A percentile compares a stretch with the other conserved stretches of the same genome.
Conservation (phyloP, 2,888 invertebrate genomes). For the Blastobasis lacticolella region DNA sequence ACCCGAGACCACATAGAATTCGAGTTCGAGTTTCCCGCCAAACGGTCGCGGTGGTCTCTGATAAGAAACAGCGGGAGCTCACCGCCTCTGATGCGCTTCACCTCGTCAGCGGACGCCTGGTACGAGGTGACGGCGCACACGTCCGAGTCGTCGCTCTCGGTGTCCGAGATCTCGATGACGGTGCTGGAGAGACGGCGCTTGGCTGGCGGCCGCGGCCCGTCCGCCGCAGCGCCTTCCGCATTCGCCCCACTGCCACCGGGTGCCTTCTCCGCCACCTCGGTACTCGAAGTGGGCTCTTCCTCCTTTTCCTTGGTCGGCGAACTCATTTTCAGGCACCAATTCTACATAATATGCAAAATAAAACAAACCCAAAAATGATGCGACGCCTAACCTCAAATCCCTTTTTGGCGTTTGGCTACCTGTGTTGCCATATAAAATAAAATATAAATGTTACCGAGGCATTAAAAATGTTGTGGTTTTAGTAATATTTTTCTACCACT, state of each 20-base stretch:
- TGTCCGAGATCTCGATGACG: conserved; percentile 66
- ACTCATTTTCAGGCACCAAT: conserved; percentile 48
- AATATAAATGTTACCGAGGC: too few species aligned
- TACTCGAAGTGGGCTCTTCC: conserved; percentile 44
- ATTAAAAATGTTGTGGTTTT: too few species aligned
- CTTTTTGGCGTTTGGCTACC: conserved; percentile 16
- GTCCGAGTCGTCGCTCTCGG: conserved; percentile 68
- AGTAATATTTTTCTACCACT: too few species aligned
- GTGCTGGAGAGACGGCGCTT: conserved; percentile 12
- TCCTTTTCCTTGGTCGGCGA: conserved; percentile 54
- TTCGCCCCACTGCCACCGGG: conserved; percentile 19
- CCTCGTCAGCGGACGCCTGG: conserved; percentile 66
- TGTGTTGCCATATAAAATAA: too few species aligned
- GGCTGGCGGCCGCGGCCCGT: conserved; percentile 48
- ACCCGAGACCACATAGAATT: background rate
- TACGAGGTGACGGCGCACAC: conserved; percentile 68
- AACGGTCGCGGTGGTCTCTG: conserved; percentile 1
- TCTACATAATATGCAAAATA: conserved; percentile 67
- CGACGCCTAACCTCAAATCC: conserved; percentile 61
- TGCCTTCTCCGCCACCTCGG: conserved; percentile 27
- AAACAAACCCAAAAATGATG: conserved; percentile 49
- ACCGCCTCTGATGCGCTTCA: conserved; percentile 67
- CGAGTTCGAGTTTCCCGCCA: conserved; percentile 41
- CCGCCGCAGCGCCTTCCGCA: conserved; percentile 25
- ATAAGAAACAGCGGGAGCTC: conserved; percentile 16